Base-by-base conservation (phyloP, 2,797 vertebrate species). In the Xiphorhynchus erythropygius region DNA sequence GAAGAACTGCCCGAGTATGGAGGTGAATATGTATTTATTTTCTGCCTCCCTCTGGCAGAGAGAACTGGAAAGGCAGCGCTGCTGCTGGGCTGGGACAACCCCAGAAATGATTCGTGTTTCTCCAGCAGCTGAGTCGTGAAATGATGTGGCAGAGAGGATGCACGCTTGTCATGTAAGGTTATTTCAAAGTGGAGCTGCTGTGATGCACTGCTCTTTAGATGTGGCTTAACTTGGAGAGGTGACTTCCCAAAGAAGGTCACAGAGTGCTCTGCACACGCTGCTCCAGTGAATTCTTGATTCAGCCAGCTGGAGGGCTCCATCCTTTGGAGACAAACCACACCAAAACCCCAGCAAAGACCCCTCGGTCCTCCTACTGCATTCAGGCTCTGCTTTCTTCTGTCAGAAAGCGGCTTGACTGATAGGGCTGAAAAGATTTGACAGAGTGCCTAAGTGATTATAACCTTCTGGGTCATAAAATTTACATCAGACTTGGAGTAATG, bases 381-480 rank as follows among this genome's bases (percentile, higher is more conserved):
- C 11, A 59, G 56, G 32, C n/a, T 85, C 63, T 79, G 23, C 41
- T 50, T 60, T 81, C 50, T 78, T 50, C 71, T 78, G 35, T 89
- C 69, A 90, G 37, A 89, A 94, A 65, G 41, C 10, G 71, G 76
- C 84, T 86, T 94, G 69, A 82, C 59, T 87, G 65, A 93, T 90
- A 5, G 18, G 60, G 47, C 90, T 92, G 64, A 93, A 56, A 64
- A 50, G 57, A 25, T 56, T 68, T 95, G 88, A 82, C 57, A 89
- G 94, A 77, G 49, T 82, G 78, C 57, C 84, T 84, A 83, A 94
- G 89, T 25, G 4, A 62, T 65, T 84, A 64, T 28, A 95, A 91
- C 90, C 91, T 94, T 92, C 68, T 82, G 81, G 89, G 57, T 95
- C 67, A 73, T 93, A 81, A 95, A 84, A 95, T 87, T 88, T 92